Evolutionary conservation across 2,888 invertebrate species (phyloP).

Genomic region (Eledona agricola): DNA sequence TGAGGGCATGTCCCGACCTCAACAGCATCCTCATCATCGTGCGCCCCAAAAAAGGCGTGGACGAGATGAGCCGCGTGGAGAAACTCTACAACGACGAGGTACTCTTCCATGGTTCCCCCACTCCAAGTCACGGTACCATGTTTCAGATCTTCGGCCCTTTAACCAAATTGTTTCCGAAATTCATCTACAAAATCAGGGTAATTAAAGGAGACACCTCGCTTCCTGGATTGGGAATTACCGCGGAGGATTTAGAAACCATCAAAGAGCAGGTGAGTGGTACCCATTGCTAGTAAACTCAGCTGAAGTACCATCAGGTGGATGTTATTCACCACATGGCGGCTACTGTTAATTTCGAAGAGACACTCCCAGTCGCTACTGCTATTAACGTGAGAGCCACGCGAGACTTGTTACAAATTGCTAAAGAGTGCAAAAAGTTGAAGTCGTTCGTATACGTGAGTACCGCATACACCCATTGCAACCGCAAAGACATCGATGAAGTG

Average conservation of each 20-base stretch:
- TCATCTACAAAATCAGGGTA: constrained; percentile 66
- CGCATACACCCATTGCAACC: constrained; percentile 48
- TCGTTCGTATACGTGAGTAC: constrained; percentile 51
- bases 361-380: constrained; percentile 61
- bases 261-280: constrained; percentile 9
- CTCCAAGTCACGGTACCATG: too few relatives aligned
- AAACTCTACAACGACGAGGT: constrained; percentile 35
- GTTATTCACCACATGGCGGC: constrained; percentile 61
- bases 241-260: not conserved
- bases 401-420: constrained; percentile 62
- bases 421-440: constrained; percentile 67
- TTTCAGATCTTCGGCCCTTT: constrained; percentile 55
- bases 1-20: constrained; percentile 62
- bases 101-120: too few relatives aligned
- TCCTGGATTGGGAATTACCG: constrained; percentile 65
- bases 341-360: constrained; percentile 66
- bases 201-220: constrained; percentile 67
- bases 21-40: constrained; percentile 39
- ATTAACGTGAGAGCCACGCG: constrained; percentile 65
- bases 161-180: constrained; percentile 64
- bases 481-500: constrained; percentile 48
- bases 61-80: constrained; percentile 32
- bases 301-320: constrained; percentile 16
- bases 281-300: not conserved
- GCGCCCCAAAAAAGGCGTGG: constrained; percentile 35